Evolutionary conservation across 2,797 vertebrate species (phyloP).

Genomic region (Hylomyscus alleni): DNA sequence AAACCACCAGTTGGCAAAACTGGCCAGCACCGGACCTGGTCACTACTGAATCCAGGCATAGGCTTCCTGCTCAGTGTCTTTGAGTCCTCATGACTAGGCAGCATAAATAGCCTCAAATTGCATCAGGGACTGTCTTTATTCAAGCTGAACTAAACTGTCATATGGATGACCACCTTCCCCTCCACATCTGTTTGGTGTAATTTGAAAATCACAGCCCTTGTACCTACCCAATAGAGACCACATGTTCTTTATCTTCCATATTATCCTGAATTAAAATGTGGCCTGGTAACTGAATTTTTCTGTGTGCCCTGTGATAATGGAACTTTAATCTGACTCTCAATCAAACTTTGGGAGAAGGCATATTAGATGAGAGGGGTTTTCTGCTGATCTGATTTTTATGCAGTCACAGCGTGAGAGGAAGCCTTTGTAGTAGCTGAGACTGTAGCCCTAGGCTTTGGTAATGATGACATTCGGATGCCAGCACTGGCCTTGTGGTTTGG

Average conservation of each 20-base stretch:
- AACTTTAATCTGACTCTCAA: constrained; percentile 86
- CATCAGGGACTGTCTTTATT: constrained; percentile 50
- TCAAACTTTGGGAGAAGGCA: constrained; percentile 83
- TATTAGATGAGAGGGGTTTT: constrained; percentile 83
- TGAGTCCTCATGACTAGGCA: background rate
- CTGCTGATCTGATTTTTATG: constrained; percentile 79
- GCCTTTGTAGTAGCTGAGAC: constrained; percentile 75
- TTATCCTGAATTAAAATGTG: constrained; percentile 87
- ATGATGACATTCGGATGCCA: constrained; percentile 70
- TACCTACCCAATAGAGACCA: constrained; percentile 80
- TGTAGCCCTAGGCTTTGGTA: constrained; percentile 80
- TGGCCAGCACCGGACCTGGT: background rate
- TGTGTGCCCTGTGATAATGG: constrained; percentile 83
- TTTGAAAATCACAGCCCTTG: constrained; percentile 86
- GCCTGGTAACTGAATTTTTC: constrained; percentile 79
- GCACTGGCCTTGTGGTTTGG: constrained; percentile 74
- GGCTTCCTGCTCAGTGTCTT: background rate
- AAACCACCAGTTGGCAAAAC: background rate
- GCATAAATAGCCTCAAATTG: background rate
- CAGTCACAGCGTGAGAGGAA: constrained; percentile 59
- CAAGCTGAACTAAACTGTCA: constrained; percentile 72
- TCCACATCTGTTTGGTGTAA: constrained; percentile 83
- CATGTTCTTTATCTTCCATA: constrained; percentile 86
- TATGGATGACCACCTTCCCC: constrained; percentile 65
- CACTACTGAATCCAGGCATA: fast-evolving